Evolutionary conservation across 2,888 invertebrate genomes (phyloP).

Genomic region (Drosophila monieri): DNA sequence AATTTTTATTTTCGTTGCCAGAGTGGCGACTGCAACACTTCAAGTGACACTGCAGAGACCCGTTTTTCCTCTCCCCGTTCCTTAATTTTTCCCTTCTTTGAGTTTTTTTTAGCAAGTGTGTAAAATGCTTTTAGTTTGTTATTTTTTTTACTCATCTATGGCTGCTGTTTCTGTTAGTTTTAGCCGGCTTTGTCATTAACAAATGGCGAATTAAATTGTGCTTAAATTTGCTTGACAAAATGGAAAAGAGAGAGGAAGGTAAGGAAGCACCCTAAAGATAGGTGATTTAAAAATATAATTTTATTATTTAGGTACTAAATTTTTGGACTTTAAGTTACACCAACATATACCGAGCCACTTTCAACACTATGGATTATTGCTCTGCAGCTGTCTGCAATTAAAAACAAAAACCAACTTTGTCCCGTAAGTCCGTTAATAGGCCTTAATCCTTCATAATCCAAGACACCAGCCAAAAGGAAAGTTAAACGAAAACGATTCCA

Average conservation of each 20-base stretch:
- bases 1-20: slow-evolving; percentile 65
- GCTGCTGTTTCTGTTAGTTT: slow-evolving; percentile 45
- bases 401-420: slow-evolving; percentile 34
- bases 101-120: slow-evolving; percentile 52
- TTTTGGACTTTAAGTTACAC: background rate
- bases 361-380: background rate
- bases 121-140: slow-evolving; percentile 46
- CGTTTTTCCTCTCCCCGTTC: background rate
- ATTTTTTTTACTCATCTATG: slow-evolving; percentile 3
- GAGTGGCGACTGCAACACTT: slow-evolving; percentile 75
- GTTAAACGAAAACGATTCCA: slow-evolving; percentile 11
- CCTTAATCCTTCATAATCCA: slow-evolving; percentile 57
- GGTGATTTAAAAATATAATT: background rate
- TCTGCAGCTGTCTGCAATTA: slow-evolving; percentile 36
- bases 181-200: slow-evolving; percentile 75
- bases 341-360: background rate
- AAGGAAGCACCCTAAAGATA: background rate
- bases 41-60: slow-evolving; percentile 58
- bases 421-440: slow-evolving; percentile 56
- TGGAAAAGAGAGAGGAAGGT: slow-evolving; percentile 4
- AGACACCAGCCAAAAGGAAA: slow-evolving; percentile 33
- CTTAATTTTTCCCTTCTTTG: slow-evolving; percentile 16
- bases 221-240: slow-evolving; percentile 54
- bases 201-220: slow-evolving; percentile 82
- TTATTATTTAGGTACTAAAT: background rate